Conservation (phyloP, 2,113 vertebrate genomes). For the Spermophilus dauricus region DNA sequence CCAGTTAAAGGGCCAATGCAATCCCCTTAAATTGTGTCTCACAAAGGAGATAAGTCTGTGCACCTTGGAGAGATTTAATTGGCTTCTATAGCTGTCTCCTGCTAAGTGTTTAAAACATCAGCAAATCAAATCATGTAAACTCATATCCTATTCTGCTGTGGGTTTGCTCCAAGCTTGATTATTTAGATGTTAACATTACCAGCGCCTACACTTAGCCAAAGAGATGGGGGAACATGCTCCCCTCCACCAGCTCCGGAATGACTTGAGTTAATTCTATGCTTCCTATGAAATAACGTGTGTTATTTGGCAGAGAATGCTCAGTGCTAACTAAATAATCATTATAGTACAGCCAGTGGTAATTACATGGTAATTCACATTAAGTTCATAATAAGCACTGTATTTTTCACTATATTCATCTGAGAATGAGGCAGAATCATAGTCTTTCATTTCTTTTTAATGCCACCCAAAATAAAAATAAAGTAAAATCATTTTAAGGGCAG, state of each 20-base stretch:
- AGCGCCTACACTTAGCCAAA: slow-evolving; percentile 80
- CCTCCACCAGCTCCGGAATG: slow-evolving; percentile 85
- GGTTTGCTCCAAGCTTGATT: slow-evolving; percentile 87
- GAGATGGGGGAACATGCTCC: slow-evolving; percentile 45
- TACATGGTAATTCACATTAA: slow-evolving; percentile 84
- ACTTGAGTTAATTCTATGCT: slow-evolving; percentile 89
- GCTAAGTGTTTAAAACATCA: slow-evolving; percentile 92
- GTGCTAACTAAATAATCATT: slow-evolving; percentile 85
- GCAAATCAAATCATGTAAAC: slow-evolving; percentile 92
- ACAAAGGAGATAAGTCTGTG: slow-evolving; percentile 90
- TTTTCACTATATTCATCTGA: slow-evolving; percentile 71
- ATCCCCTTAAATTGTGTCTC: slow-evolving; percentile 90
- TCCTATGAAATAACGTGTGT: slow-evolving; percentile 89
- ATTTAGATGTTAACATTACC: slow-evolving; percentile 85
- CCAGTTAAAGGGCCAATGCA: slow-evolving; percentile 87
- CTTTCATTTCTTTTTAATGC: slow-evolving; percentile 82
- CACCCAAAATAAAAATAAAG: slow-evolving; percentile 79
- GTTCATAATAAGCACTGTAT: slow-evolving; percentile 67
- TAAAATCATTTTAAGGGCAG: slow-evolving; percentile 80
- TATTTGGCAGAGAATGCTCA: slow-evolving; percentile 85
- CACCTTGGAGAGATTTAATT: slow-evolving; percentile 92
- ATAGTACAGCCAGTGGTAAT: slow-evolving; percentile 82
- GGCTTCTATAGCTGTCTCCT: slow-evolving; percentile 89
- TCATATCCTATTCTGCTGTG: slow-evolving; percentile 87
- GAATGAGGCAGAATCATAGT: slow-evolving; percentile 80